Conservation (phyloP, 2,113 vertebrate genomes). For the Hemiscyllium ocellatum region DNA sequence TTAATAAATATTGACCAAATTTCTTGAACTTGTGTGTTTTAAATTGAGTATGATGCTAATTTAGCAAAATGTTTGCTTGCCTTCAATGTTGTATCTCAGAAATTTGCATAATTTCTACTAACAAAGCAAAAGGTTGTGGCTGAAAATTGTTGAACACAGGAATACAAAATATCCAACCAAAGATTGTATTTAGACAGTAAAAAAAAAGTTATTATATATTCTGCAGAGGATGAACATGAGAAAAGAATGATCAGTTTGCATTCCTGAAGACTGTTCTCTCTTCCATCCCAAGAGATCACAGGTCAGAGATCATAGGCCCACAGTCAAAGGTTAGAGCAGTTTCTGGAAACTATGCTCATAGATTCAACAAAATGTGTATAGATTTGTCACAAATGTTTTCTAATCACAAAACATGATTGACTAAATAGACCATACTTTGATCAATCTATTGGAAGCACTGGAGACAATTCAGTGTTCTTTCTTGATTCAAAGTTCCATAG, state of each 20-base stretch:
- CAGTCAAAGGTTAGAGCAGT: neutral
- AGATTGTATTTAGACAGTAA: neutral
- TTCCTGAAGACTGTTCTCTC: neutral
- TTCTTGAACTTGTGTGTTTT: neutral
- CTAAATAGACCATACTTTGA: neutral
- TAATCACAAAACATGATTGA: neutral
- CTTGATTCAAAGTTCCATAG: constrained; percentile 1
- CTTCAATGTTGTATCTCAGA: neutral
- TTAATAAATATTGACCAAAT: neutral
- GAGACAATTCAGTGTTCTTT: neutral
- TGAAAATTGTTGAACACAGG: neutral
- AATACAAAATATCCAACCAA: neutral
- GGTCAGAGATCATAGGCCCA: neutral
- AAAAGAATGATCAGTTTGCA: neutral
- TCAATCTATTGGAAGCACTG: neutral
- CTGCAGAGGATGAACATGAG: neutral
- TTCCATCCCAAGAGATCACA: neutral
- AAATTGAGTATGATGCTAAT: neutral
- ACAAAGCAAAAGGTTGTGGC: neutral
- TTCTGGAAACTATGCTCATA: neutral
- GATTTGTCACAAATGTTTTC: neutral
- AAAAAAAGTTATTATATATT: neutral
- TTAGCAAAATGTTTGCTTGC: neutral
- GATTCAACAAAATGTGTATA: neutral
- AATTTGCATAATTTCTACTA: neutral